These are phyloP conservation scores for Bilobella aurantiaca DNA, from an alignment of 1,140 invertebrate species.

Conservation along the genomic window DNA sequence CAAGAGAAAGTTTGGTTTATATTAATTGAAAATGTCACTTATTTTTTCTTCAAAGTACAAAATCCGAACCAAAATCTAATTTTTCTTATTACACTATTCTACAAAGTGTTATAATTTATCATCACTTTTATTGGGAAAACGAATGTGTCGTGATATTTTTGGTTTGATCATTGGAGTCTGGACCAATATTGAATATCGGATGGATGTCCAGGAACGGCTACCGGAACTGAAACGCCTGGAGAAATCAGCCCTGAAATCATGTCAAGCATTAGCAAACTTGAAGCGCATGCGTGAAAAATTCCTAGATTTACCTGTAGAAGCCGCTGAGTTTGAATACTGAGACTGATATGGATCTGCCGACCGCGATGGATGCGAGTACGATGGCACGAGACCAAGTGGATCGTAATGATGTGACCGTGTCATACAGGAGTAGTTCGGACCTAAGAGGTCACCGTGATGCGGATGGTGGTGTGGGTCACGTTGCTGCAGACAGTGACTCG, in stretches of 20 bases:
- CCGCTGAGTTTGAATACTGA: slow-evolving; percentile 37
- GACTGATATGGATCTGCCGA: slow-evolving; percentile 50
- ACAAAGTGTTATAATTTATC: slow-evolving; percentile 28
- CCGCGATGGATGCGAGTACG: slow-evolving; percentile 52
- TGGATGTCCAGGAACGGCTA: slow-evolving; percentile 55
- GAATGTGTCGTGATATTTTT: slow-evolving; percentile 5
- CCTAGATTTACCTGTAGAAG: slow-evolving; percentile 15
- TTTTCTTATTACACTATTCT: slow-evolving; percentile 35
- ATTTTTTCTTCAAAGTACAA: no score
- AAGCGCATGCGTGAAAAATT: not conserved
- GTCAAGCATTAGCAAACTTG: not conserved
- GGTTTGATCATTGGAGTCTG: slow-evolving; percentile 49
- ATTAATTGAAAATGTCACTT: no score
- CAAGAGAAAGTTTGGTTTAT: no score
- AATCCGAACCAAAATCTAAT: no score
- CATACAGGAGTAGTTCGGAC: slow-evolving; percentile 53
- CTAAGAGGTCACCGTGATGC: slow-evolving; percentile 38
- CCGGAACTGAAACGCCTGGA: slow-evolving; percentile 57
- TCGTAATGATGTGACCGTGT: slow-evolving; percentile 51
- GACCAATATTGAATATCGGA: slow-evolving; percentile 60
- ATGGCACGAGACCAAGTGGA: slow-evolving; percentile 53
- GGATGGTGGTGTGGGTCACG: slow-evolving; percentile 43
- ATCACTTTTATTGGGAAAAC: slow-evolving; percentile 39
- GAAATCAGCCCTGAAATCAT: slow-evolving; percentile 52
- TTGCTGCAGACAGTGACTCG: slow-evolving; percentile 54